Base-by-base conservation (phyloP, 2,797 vertebrate species). In the Heliangelus exortis region DNA sequence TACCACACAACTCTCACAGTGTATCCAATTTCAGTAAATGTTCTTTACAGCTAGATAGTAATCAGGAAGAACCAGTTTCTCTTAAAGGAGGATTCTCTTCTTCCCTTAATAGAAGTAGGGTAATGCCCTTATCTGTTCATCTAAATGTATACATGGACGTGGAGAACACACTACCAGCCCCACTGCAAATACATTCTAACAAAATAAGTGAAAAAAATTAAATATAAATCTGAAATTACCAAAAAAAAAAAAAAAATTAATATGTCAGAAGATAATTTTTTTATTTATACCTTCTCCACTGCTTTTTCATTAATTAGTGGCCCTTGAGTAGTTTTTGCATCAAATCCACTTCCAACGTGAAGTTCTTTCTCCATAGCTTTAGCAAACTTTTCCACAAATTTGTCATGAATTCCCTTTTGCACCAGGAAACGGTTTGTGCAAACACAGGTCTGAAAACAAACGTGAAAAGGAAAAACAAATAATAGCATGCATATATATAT, bases 391-490 rank as follows among this genome's bases (percentile, higher is more conserved):
- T 98, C 98, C 87, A 99, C 83, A 91, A 99, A 99, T 80, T 61
- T 83, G 25, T 99, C 98, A 6, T 99, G 98, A 92, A 99, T 97
- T 12, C 98, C 98, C 39, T 96, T 98, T 93, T 99, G 99, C 48
- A 99, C 99, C 92, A 99, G 96, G 93, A 99, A 99, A 19, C 98
- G 98, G 97, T 99, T 99, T 54, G 99, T 97, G 58, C 99, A 99
- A 69, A 99, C 98, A 29, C 99, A 99, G 1, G 99, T 99, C 99
- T 99, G 72, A 55, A 93, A 72, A 65, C 31, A 80, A 92, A 94
- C 7, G 57, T 7, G n/a, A 6, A 39, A 83, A 63, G 25, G 25
- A 33, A 86, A 48, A 78, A 3, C 7, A 59, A 68, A 6, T 10
- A 6, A 39, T 41, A 48, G 28, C 41, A 92, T 67, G 26, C 48